Evolutionary conservation across 2,888 invertebrate genomes (phyloP), one percentile per base, ranked within the genome.

Genomic region (Acronicta psi): DNA sequence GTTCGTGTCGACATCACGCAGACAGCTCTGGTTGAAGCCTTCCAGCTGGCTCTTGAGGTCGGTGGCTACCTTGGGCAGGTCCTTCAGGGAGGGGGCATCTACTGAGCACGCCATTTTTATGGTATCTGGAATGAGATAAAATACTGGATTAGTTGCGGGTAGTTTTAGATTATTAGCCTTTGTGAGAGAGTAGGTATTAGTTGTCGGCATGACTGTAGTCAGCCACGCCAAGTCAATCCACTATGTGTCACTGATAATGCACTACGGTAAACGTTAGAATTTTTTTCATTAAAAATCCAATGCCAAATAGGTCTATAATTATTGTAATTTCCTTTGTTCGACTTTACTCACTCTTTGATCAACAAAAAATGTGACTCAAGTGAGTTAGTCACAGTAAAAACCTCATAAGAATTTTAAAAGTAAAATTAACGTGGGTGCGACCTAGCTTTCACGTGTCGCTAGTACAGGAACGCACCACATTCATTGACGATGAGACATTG

Each of bases 11-110:
- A 98, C 97, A 85, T 98, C 98, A 87, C 97, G 97, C 89, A 99
- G 95, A 83, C 97, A 96, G 83, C 96, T 96, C 63, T 97, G 96
- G 91, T 98, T 97, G 95, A 99, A 99, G 49, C 96, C 97, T 91
- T 98, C 98, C 80, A 99, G 95, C 94, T 98, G 98, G 86, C 96
- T 97, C 93, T 98, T 98, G 72, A 98, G 95, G 89, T 98, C 97
- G 56, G 96, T 95, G 75, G 97, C 97, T 73, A 98, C 98, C 95
- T 98, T 98, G 75, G 98, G 98, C 81, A 98, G 95, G 94, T 98
- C 98, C 95, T 98, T 98, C 75, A 98, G 96, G 87, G 97, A 96
- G 90, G 98, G 96, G 80, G 96, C 95, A 78, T 93, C 93, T 57
- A 95, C 95, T 83, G 96, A 95, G 94, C 95, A 96, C 82, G 94